phyloP scores from a whole-genome alignment of 2,113 vertebrate species.

The Thomomys bottae region DNA sequence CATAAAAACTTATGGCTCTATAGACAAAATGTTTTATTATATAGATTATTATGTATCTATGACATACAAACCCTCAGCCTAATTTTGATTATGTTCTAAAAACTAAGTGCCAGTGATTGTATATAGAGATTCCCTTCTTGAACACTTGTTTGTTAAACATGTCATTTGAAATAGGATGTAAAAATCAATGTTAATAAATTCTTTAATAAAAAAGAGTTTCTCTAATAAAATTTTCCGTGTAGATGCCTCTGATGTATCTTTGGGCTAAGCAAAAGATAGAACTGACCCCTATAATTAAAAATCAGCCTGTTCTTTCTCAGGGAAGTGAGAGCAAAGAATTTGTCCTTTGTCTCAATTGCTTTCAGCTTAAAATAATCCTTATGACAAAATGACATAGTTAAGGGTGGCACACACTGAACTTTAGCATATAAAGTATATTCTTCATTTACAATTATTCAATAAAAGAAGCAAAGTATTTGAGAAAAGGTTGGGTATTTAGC shows the following conservation, averaged over 20 bases:
- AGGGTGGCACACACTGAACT: not conserved
- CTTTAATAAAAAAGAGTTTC: not conserved
- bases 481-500: not conserved
- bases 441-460: not conserved
- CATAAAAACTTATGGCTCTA: too few relatives aligned
- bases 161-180: too few relatives aligned
- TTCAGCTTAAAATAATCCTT: constrained; percentile 2
- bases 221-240: not conserved
- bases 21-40: too few relatives aligned
- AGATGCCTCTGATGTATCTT: not conserved
- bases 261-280: not conserved
- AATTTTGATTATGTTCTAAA: too few relatives aligned
- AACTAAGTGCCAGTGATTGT: too few relatives aligned
- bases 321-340: not conserved
- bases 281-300: not conserved
- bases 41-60: too few relatives aligned
- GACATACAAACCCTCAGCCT: too few relatives aligned
- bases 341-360: not conserved
- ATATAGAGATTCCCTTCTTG: too few relatives aligned
- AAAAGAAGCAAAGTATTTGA: constrained; percentile 46
- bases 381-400: constrained; percentile 14
- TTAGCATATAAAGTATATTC: not conserved
- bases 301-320: not conserved
- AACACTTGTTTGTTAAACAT: too few relatives aligned
- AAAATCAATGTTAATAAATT: too few relatives aligned